Evolutionary conservation across 2,113 vertebrate species (phyloP).

Genomic region (Climacteris rufus): DNA sequence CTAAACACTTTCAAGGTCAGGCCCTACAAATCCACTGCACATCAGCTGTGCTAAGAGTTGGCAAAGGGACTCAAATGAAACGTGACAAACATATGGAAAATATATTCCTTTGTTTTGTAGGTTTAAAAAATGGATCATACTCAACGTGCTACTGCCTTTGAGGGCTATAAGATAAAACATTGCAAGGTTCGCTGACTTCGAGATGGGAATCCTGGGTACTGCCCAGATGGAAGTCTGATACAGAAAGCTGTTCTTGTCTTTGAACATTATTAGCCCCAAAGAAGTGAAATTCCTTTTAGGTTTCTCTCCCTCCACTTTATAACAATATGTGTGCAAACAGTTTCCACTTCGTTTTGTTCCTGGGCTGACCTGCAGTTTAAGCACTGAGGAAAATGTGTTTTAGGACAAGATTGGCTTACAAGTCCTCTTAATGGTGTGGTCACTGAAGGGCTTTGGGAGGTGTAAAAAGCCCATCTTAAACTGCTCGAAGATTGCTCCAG

Average conservation of each 20-base stretch:
- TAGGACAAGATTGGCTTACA: neutral
- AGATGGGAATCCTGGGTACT: neutral
- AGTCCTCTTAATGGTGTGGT: neutral
- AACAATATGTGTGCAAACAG: neutral
- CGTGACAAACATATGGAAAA: conserved; percentile 54
- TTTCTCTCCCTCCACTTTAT: neutral
- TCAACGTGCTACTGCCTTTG: conserved; percentile 31
- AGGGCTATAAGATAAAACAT: neutral
- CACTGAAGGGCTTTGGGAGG: neutral
- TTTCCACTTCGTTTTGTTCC: neutral
- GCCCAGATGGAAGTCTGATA: conserved; percentile 26
- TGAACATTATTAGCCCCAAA: conserved; percentile 31
- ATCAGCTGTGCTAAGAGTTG: neutral
- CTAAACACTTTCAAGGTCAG: neutral
- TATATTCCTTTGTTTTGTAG: conserved; percentile 10
- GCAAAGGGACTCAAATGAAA: neutral
- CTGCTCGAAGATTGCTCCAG: neutral
- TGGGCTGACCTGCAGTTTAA: neutral
- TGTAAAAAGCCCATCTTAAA: neutral
- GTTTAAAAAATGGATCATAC: neutral
- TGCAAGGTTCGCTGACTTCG: conserved; percentile 34
- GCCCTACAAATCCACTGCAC: neutral
- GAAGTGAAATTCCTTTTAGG: conserved; percentile 8
- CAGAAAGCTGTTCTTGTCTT: conserved; percentile 2
- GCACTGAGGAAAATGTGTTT: neutral